Percentiles rank a stretch among this genome's conserved stretches.
Evolutionary conservation across 1,140 invertebrate genomes (phyloP).

Genomic region (Aphaenogaster ashmeadi): DNA sequence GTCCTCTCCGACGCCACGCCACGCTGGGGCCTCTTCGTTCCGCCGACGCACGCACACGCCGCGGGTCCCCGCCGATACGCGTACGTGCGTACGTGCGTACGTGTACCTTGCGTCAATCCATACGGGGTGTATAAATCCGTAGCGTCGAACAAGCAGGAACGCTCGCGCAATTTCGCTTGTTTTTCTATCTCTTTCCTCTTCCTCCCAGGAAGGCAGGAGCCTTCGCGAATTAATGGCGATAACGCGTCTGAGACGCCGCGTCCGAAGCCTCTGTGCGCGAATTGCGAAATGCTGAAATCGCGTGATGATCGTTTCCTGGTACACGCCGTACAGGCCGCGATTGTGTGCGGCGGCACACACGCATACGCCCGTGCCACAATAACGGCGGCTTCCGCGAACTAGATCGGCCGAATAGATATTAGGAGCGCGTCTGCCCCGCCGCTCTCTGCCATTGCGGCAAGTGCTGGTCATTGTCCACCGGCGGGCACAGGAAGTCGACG

Average conservation of each 20-base stretch:
- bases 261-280: constrained; percentile 36
- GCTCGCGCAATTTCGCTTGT: background rate
- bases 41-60: constrained; percentile 64
- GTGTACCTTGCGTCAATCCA: constrained; percentile 18
- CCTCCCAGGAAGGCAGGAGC: background rate
- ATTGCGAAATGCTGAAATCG: constrained; percentile 59
- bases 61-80: constrained; percentile 33
- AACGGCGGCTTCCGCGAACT: constrained; percentile 81
- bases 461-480: constrained; percentile 79
- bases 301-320: constrained; percentile 62
- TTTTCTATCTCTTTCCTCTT: background rate
- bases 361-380: constrained; percentile 54
- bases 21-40: constrained; percentile 51
- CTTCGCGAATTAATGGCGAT: constrained; percentile 18
- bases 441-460: constrained; percentile 77
- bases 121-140: constrained; percentile 14
- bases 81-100: constrained; percentile 24
- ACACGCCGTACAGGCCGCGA: constrained; percentile 22
- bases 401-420: constrained; percentile 82
- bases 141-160: background rate
- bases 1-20: constrained; percentile 31
- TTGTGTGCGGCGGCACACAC: constrained; percentile 35
- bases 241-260: background rate
- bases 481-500: constrained; percentile 74
- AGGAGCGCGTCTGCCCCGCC: constrained; percentile 76